Evolutionary conservation across 2,113 vertebrate species (phyloP).

Genomic region (Gila orcuttii): DNA sequence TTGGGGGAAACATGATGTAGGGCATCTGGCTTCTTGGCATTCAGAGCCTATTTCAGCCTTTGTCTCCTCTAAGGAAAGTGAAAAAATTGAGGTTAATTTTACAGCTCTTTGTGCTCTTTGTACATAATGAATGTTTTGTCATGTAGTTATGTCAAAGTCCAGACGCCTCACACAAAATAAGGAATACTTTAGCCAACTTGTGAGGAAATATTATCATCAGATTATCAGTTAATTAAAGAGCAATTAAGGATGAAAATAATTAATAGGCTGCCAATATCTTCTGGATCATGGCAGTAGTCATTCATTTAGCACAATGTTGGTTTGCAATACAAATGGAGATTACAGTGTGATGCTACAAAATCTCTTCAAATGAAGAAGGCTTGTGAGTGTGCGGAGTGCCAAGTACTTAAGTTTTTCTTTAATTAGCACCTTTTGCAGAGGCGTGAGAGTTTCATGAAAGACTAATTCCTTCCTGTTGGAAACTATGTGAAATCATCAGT

Average conservation of each 20-base stretch:
- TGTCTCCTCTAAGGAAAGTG: constrained; percentile 40
- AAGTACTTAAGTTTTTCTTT: constrained; percentile 53
- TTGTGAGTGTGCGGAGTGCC: constrained; percentile 1
- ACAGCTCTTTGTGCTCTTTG: constrained; percentile 54
- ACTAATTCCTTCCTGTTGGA: constrained; percentile 58
- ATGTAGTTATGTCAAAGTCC: constrained; percentile 51
- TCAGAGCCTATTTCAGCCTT: constrained; percentile 46
- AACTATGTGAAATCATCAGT: constrained; percentile 67
- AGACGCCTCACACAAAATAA: constrained; percentile 10
- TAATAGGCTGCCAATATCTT: constrained; percentile 29
- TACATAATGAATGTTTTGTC: constrained; percentile 53
- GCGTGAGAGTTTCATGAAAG: constrained; percentile 65
- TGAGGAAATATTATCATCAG: constrained; percentile 51
- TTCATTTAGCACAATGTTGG: constrained; percentile 4
- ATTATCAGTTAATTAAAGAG: constrained; percentile 50
- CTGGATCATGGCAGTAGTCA: constrained; percentile 3
- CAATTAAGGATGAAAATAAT: constrained; percentile 43
- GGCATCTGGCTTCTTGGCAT: constrained; percentile 59
- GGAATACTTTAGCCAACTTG: constrained; percentile 34
- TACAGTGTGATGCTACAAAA: constrained; percentile 29
- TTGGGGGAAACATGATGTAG: constrained; percentile 52
- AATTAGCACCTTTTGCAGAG: constrained; percentile 75
- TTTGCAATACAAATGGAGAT: constrained; percentile 15
- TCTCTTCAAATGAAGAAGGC: constrained; percentile 1
- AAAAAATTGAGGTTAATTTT: constrained; percentile 56